These are phyloP conservation scores for Drosophila arizonae DNA, from an alignment of 1,140 invertebrate genomes.

Conservation along the genomic window DNA sequence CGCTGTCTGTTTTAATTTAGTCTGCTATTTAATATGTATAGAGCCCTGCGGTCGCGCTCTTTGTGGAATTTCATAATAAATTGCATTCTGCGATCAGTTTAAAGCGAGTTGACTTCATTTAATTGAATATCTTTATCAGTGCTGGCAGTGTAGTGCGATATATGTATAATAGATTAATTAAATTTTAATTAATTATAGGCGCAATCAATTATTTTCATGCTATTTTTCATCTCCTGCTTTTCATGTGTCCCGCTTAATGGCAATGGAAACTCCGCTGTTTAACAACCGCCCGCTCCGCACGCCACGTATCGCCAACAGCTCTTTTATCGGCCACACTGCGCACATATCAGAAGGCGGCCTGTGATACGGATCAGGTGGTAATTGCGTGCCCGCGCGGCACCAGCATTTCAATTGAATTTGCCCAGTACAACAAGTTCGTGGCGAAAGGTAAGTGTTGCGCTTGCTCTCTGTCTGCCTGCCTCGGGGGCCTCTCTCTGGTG, in stretches of 20 bases:
- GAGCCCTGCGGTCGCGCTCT: not conserved
- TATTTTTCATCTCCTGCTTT: constrained; percentile 3
- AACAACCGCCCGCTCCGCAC: constrained; percentile 4
- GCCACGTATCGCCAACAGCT: constrained; percentile 84
- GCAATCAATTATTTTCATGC: constrained; percentile 23
- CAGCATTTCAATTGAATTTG: constrained; percentile 92
- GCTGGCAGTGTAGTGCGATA: not conserved
- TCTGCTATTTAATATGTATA: not conserved
- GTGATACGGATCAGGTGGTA: constrained; percentile 92
- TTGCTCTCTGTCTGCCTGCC: not conserved
- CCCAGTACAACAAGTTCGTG: constrained; percentile 83
- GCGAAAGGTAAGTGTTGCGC: constrained; percentile 67
- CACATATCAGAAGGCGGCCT: constrained; percentile 93
- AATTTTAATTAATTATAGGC: constrained; percentile 11
- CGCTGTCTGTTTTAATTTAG: constrained; percentile 50
- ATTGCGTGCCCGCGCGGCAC: constrained; percentile 93
- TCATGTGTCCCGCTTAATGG: not conserved
- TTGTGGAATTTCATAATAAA: not conserved
- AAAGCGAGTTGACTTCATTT: constrained; percentile 4
- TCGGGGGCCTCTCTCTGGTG: constrained; percentile 7
- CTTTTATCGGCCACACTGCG: constrained; percentile 93
- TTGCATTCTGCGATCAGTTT: not conserved
- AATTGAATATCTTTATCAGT: not conserved
- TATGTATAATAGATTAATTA: not conserved
- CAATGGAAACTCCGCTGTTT: constrained; percentile 1